Evolutionary conservation across 1,140 invertebrate genomes (phyloP), one percentile per base, ranked within the genome.

Genomic region (Branchinecta lindahli): DNA sequence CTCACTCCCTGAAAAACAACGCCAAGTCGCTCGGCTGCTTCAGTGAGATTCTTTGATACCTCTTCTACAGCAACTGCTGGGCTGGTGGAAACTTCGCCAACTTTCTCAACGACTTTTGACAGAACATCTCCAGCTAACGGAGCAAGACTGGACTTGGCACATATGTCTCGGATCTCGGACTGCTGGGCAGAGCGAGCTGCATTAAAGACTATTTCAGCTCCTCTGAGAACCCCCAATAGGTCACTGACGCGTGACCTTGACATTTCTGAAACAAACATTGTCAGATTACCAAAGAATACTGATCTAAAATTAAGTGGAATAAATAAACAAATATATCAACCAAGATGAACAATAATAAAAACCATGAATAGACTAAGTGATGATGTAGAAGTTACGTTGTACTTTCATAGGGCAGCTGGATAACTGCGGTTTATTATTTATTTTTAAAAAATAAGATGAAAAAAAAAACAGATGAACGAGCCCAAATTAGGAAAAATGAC

Each of bases 171-270:
- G 21, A 70, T 8, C 46, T 72, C 71, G 45, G 68, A 44, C 67
- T 72, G 67, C 46, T 68, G 69, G 12, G 67, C 46, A 66, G 21
- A 61, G 15, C 65, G 12, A 20, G 71, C 68, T 20, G 72, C 66
- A 46, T 33, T 33, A 18, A 69, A 44, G n/a, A 72, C 66, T 46
- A 65, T 66, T 45, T 66, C 66, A 2, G 71, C 44, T n/a, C 72
- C 69, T 66, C n/a, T 67, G 47, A 72, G 65, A 46, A 72, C 47
- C 7, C 66, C 21, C 18, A 70, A 9, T 15, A 70, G n/a, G 47
- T 72, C 67, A 12, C 68, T 12, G 44, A 66, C 46, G 21, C 66
- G 69, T n/a, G 66, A 33, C 47, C 68, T 70, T 68, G 72, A 18
- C 72, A 72, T 72, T 72, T 70, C 52, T 66, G 47, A 10, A 20